Evolutionary conservation across 2,113 vertebrate genomes (phyloP).

Genomic region (Pongo abelii): DNA sequence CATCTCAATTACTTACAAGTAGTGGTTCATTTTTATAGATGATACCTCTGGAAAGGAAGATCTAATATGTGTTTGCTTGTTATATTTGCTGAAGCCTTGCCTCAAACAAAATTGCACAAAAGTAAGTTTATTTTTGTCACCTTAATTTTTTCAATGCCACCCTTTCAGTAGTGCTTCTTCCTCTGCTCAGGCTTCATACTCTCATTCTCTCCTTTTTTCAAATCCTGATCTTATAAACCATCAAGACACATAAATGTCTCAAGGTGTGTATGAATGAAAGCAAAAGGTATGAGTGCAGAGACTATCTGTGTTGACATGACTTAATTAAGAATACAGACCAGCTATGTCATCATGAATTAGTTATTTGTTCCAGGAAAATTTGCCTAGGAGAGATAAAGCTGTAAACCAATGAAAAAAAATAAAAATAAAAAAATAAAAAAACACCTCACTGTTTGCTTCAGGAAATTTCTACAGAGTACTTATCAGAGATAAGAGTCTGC

Average conservation of each 20-base stretch:
- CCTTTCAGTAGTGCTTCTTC: not conserved
- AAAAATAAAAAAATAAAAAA: not conserved
- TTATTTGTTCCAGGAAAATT: not conserved
- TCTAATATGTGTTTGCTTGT: not conserved
- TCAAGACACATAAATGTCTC: not conserved
- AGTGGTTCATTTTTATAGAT: not conserved
- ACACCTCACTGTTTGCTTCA: not conserved
- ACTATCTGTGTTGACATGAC: not conserved
- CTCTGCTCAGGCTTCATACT: no score
- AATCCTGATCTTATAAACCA: not conserved
- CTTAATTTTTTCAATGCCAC: not conserved
- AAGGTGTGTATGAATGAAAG: not conserved
- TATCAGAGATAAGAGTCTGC: not conserved
- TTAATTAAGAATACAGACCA: not conserved
- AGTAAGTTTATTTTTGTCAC: not conserved
- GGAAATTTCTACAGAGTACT: not conserved
- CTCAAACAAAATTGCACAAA: not conserved
- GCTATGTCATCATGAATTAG: not conserved
- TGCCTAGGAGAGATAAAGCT: not conserved
- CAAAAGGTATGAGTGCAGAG: not conserved
- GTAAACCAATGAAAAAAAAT: not conserved
- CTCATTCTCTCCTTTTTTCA: not conserved
- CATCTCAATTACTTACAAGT: not conserved
- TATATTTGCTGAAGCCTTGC: not conserved
- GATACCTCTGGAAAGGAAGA: not conserved